Evolutionary conservation across 2,888 invertebrate species (phyloP), one percentile per base, ranked within the genome.

Genomic region (Pherbina coryleti): DNA sequence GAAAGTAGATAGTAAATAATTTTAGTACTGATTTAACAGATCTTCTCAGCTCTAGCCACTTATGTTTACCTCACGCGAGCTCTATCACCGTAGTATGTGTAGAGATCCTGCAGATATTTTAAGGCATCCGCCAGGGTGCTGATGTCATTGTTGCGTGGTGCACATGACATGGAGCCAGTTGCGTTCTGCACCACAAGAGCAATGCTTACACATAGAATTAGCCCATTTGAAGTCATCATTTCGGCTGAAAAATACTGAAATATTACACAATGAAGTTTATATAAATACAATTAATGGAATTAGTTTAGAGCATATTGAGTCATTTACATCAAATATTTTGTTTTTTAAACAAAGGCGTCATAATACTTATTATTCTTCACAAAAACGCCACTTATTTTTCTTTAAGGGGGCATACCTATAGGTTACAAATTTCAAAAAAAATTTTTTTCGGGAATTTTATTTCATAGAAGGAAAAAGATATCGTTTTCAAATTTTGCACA

Each of bases 91-190:
- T 94, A 94, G 84, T 92, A 92, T 82, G 92, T 92, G 83, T 94
- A 93, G 79, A 94, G 89, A 81, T 93, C 92, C 82, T 93, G 93
- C 80, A 94, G 91, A 88, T 93, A 92, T 82, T 92, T 92, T 0
- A 93, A 89, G 3, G 93, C 93, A 81, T 93, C 93, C 0, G 93
- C 93, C 91, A 93, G 92, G 83, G 92, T 92, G 78, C 91, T 91
- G 67, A 92, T 92, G 0, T 91, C 90, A 73, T 87, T 88, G 81
- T 92, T 91, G 37, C 89, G 85, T 25, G 89, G 88, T 22, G 88
- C 88, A 22, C 89, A 84, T 3, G 88, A 85, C 78, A 88, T 89
- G 3, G 86, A 86, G 31, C 88, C 88, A 72, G 86, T 82, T 60
- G 81, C 84, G 25, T 80, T 83, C 8, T 82, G 79, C 57, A 83